Conservation (phyloP, 2,888 invertebrate species). For the Drepanosiphum platanoidis region DNA sequence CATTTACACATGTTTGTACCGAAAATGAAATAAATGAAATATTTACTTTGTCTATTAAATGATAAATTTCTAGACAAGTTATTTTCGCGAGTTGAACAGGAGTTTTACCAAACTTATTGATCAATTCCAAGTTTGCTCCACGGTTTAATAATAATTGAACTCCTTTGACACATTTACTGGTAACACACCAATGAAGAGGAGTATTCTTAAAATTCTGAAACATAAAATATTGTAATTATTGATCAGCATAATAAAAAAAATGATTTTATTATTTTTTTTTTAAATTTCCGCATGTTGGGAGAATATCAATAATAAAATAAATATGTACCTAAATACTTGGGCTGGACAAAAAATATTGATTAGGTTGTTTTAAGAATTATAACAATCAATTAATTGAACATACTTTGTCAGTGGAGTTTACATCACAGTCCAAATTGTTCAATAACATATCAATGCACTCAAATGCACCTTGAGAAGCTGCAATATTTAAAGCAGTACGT, state of each 20-base stretch:
- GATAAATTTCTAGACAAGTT: slow-evolving; percentile 21
- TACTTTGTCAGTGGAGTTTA: slow-evolving; percentile 83
- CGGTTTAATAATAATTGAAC: slow-evolving; percentile 77
- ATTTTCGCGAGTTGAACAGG: slow-evolving; percentile 74
- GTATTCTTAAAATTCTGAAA: slow-evolving; percentile 81
- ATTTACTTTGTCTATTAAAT: slow-evolving; percentile 45
- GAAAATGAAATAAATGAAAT: neutral
- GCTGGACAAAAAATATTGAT: too few species aligned
- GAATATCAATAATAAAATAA: neutral
- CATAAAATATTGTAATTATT: slow-evolving; percentile 26
- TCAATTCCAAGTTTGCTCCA: slow-evolving; percentile 77
- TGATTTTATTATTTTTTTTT: neutral
- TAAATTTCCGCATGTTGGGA: too few species aligned
- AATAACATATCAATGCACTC: slow-evolving; percentile 78
- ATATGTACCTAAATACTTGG: too few species aligned
- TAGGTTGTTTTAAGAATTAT: too few species aligned
- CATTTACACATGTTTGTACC: too few species aligned
- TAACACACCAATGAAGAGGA: slow-evolving; percentile 93
- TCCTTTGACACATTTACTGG: slow-evolving; percentile 78
- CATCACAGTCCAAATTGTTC: slow-evolving; percentile 74
- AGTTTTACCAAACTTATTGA: slow-evolving; percentile 80
- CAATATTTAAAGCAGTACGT: slow-evolving; percentile 89
- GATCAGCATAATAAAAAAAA: neutral
- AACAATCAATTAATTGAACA: slow-evolving; percentile 63
- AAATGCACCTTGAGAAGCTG: slow-evolving; percentile 84